Conservation (phyloP, 2,797 vertebrate genomes). For the Emys orbicularis region DNA sequence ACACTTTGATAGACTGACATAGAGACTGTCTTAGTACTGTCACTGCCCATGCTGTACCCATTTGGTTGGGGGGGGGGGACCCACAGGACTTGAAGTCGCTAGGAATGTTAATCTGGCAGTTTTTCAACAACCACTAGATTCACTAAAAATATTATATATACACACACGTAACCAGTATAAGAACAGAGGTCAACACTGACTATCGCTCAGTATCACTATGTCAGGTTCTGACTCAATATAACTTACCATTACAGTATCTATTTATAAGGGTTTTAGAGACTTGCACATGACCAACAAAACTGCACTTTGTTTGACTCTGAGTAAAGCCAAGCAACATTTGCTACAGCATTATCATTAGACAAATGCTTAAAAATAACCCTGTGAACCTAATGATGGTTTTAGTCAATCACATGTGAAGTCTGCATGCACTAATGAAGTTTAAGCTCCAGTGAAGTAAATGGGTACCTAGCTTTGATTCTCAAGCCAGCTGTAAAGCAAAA, state of each 20-base stretch:
- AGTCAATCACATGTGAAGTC: rapidly evolving
- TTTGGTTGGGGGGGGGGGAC: background rate
- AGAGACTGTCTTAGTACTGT: background rate
- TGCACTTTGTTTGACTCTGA: background rate
- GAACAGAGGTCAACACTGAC: background rate
- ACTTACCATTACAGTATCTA: background rate
- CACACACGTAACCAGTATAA: background rate
- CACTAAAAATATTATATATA: background rate
- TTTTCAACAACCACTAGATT: background rate
- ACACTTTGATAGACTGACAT: background rate
- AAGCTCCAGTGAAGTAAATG: background rate
- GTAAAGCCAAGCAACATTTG: background rate
- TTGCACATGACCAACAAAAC: background rate
- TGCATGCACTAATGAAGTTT: background rate
- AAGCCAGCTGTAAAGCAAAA: background rate
- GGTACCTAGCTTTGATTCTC: background rate
- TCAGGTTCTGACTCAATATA: background rate
- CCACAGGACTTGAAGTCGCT: background rate
- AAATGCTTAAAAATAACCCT: background rate
- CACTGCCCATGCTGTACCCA: background rate
- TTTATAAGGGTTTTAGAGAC: background rate
- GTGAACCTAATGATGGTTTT: background rate
- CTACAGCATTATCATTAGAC: background rate
- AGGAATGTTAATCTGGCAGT: background rate
- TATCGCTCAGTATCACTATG: background rate